Conservation (phyloP, 2,888 invertebrate species). For the Mythimna vitellina region DNA sequence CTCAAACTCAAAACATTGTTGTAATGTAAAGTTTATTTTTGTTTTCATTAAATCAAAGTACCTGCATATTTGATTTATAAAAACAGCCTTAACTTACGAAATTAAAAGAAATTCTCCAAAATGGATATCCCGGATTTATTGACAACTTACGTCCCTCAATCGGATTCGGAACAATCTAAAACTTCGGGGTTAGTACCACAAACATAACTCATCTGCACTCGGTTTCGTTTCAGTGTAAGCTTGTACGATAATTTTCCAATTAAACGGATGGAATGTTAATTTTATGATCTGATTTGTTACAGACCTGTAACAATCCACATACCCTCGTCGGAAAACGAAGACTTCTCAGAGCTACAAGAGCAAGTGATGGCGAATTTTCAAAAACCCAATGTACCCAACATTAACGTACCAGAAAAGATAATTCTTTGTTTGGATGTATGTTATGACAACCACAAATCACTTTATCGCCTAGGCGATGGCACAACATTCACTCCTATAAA, state of each 20-base stretch:
- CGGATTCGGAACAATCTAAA: constrained; percentile 61
- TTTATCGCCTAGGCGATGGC: constrained; percentile 89
- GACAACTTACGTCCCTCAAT: constrained; percentile 66
- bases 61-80: not conserved
- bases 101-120: not conserved
- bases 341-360: constrained; percentile 74
- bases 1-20: not conserved
- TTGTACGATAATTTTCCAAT: not conserved
- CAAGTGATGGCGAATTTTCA: constrained; percentile 85
- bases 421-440: constrained; percentile 92
- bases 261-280: not conserved
- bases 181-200: constrained; percentile 64
- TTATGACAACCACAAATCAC: constrained; percentile 89
- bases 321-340: constrained; percentile 56
- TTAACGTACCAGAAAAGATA: constrained; percentile 91
- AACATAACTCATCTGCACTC: not conserved
- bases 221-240: not conserved
- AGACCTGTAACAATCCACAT: constrained; percentile 52
- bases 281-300: constrained; percentile 25
- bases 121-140: constrained; percentile 76
- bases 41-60: not conserved
- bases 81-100: not conserved
- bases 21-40: not conserved
- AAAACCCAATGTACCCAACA: constrained; percentile 86
- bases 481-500: constrained; percentile 89